phyloP scores from a whole-genome alignment of 2,888 invertebrate species.

The Cephus rjabovi region DNA sequence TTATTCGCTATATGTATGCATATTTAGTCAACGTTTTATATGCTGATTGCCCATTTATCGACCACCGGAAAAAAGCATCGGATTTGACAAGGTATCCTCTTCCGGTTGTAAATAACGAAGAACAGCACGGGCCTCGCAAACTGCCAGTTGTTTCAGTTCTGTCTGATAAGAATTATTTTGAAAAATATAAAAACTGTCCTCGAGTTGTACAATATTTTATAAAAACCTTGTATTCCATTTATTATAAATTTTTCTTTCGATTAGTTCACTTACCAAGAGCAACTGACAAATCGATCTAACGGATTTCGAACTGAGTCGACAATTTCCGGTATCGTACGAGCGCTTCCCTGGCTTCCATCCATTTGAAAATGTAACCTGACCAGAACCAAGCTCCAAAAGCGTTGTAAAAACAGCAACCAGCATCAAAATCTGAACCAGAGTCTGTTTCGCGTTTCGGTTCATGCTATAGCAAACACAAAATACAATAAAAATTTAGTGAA shows the following conservation, averaged over 20 bases:
- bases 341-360: constrained; percentile 3
- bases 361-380: constrained; percentile 3
- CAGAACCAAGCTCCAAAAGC: no score
- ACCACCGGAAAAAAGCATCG: constrained; percentile 5
- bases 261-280: not conserved
- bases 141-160: constrained; percentile 14
- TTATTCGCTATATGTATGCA: no score
- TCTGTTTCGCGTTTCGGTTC: no score
- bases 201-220: no score
- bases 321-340: not conserved
- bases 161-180: not conserved
- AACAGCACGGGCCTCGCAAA: constrained; percentile 11
- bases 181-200: not conserved
- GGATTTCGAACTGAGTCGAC: not conserved
- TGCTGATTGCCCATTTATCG: not conserved
- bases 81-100: constrained; percentile 11
- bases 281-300: not conserved
- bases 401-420: no score
- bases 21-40: no score
- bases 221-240: no score
- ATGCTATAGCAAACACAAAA: no score
- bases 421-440: no score
- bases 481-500: no score
- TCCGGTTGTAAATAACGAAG: constrained; percentile 7
- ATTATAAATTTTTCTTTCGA: no score